A percentile compares a stretch with the other conserved stretches of the same genome.
Evolutionary conservation across 2,113 vertebrate genomes (phyloP).

Genomic region (Triplophysa dalaica): DNA sequence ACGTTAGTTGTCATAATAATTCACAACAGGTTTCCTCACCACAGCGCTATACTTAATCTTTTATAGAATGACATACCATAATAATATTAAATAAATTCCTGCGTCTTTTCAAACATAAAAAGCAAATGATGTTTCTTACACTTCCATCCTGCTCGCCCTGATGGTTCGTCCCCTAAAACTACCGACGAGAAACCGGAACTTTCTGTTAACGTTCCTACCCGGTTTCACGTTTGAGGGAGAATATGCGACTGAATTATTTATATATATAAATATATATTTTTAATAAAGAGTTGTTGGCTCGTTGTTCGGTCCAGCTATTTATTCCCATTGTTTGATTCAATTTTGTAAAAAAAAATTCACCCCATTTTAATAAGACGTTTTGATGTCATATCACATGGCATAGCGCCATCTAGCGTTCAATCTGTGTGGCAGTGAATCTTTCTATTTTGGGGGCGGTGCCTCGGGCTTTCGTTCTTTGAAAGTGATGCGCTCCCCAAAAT

Average conservation of each 20-base stretch:
- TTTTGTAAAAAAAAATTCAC: neutral
- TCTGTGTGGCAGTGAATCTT: neutral
- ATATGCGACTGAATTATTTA: no score
- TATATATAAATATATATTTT: no score
- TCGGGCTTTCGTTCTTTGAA: neutral
- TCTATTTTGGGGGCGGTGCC: neutral
- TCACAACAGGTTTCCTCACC: neutral
- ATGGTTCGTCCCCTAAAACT: neutral
- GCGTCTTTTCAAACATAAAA: neutral
- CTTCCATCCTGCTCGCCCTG: constrained; percentile 45
- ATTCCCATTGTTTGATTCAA: no score
- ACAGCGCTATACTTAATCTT: neutral
- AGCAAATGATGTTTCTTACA: constrained; percentile 36
- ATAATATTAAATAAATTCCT: neutral
- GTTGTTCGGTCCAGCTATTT: no score
- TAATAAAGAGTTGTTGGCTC: no score
- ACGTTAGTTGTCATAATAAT: neutral
- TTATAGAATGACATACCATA: neutral
- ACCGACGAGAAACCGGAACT: constrained; percentile 26
- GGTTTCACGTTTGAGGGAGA: neutral
- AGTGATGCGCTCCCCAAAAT: neutral
- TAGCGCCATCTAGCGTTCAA: neutral
- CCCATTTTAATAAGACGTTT: no score
- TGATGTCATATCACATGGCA: neutral
- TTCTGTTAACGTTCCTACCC: constrained; percentile 33